Percentiles rank a stretch among this genome's conserved stretches.
Conservation (phyloP, 2,113 vertebrate genomes). For the Bambusicola thoracicus region DNA sequence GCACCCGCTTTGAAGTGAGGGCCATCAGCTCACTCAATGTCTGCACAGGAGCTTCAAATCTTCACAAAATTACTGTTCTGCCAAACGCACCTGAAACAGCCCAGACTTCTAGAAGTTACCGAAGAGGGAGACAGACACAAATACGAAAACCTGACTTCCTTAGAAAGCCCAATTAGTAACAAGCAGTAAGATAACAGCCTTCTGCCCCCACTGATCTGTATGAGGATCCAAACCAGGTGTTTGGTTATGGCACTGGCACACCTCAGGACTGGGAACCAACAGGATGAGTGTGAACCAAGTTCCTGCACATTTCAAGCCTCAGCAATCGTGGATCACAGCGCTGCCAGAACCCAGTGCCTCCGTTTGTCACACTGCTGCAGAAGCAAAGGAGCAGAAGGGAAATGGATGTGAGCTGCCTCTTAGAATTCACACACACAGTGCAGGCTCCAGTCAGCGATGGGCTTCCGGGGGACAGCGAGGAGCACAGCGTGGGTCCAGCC, state of each 20-base stretch:
- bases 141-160: background rate
- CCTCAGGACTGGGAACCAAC: background rate
- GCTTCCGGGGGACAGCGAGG: no score
- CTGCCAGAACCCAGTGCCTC: background rate
- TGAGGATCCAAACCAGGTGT: background rate
- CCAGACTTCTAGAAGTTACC: background rate
- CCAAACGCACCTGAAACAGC: background rate
- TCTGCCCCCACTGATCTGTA: background rate
- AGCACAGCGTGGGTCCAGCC: background rate
- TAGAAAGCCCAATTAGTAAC: background rate
- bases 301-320: background rate
- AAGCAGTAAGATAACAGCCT: background rate
- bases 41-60: background rate
- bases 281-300: background rate
- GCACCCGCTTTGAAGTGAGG: no score
- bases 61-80: background rate
- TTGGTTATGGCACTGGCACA: background rate
- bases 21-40: no score
- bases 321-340: background rate
- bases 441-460: background rate
- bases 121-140: background rate
- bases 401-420: background rate
- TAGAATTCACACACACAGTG: background rate
- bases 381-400: background rate
- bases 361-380: background rate